Evolutionary conservation across 2,888 invertebrate genomes (phyloP), one percentile per base, ranked within the genome.

Genomic region (Blera fallax): DNA sequence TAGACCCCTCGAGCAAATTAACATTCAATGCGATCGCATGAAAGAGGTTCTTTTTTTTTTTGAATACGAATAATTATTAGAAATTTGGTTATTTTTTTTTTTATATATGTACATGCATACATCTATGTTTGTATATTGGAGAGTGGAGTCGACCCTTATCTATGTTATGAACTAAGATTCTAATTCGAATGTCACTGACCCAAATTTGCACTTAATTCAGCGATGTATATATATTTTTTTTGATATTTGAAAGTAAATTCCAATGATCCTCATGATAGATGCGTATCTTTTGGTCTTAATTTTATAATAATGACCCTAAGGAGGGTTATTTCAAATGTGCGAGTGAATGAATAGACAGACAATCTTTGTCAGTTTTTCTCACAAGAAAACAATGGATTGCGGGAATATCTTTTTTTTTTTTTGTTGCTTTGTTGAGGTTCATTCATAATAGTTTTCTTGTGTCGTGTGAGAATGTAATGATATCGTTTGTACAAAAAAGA

Each of bases 181-280:
- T n/a, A 58, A 58, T 24, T 67, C 27, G 11, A 74, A 62, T 50
- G 74, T 64, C 74, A 21, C 54, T 64, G 74, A 74, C 74, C 74
- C 11, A 73, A 27, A 73, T 62, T 62, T 45, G 45, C 29, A 45
- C 45, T 62, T 43, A 27, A 62, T 16, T 62, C 27, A 16, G 24
- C 43, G 5, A 6, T 56, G 18, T 34, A 16, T 21, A 32, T 52
- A 3, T 32, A 7, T 32, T 45, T 43, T 45, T 45, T 60, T 10
- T 10, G 10, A 21, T 21, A 48, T 27, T 52, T 52, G 29, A 64
- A 48, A 45, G 6, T 27, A 48, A 48, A 64, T 67, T 50, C 18
- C 6, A n/a, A 8, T 32, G 56, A 34, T 50, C n/a, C 56, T 7
- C 18, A n/a, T 34, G 8, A 7, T n/a, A 60, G 54, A 56, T 56